Evolutionary conservation across 2,797 vertebrate genomes (phyloP), one percentile per base, ranked within the genome.

Genomic region (Dryobates pubescens): DNA sequence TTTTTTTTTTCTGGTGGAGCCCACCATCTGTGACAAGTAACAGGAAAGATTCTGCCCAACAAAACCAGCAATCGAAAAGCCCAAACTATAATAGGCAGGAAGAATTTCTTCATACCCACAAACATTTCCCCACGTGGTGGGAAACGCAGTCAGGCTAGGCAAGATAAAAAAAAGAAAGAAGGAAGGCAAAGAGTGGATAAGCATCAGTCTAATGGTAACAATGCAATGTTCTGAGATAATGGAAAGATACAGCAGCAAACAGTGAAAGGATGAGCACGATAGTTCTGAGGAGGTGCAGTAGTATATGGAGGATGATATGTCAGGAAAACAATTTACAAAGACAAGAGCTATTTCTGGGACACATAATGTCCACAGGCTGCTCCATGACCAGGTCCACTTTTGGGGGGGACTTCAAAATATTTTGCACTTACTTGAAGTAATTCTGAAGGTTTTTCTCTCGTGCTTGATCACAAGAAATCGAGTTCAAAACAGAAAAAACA

Each of bases 181-280:
- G 54, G 79, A 81, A 94, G 41, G 90, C 64, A 82, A 87, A 68
- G 82, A 79, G 73, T 57, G 80, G 95, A 95, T 95, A 95, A 95
- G 74, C 82, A 94, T 96, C 95, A 89, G 87, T 88, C 90, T 95
- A 94, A 96, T 96, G 89, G 90, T 94, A 96, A 94, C 96, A 96
- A 92, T 89, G 68, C 85, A 82, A 24, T 81, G 73, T 82, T 88
- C 80, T 93, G 87, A 91, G 92, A 91, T 91, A 93, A 92, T 91
- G 75, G 86, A 91, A 95, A 92, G 82, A 95, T 92, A 92, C 18
- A 70, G 89, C 87, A 91, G 86, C 82, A 94, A 94, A 93, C 57
- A 90, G 58, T 84, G 88, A 92, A 96, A 95, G 65, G 68, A 94
- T 10, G 7, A 75, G 29, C 63, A 61, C 88, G 89, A 87, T 54